Evolutionary conservation across 2,797 vertebrate species (phyloP), one percentile per base, ranked within the genome.

Genomic region (Pelodytes ibericus): DNA sequence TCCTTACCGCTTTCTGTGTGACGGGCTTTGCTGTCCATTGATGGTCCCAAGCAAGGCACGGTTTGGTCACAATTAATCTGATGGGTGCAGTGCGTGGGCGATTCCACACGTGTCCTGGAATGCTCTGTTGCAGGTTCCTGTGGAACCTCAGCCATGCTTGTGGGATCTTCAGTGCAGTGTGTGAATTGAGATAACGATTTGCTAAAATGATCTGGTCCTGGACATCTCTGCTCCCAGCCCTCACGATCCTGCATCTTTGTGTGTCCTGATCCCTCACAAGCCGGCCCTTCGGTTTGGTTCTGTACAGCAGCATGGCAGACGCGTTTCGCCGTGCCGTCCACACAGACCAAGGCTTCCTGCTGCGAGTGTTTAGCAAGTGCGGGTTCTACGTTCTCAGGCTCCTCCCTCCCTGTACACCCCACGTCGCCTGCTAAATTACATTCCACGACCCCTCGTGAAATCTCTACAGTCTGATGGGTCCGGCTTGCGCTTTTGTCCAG

Each of bases 171-270:
- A 1, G 24, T 36, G n/a, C n/a, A 10, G 13, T 74, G 67, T 67
- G 25, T 72, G 18, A n/a, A 74, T 63, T 63, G 77, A 29, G 58
- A 63, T 57, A 64, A 57, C 18, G 58, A 68, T 26, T 33, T 27
- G 26, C 16, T 56, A 58, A 41, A 57, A 69, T 47, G 60, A 69
- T 29, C 47, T 6, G 15, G 2, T 41, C 60, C 56, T 64, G 39
- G 44, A 47, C 59, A 44, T 71, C 30, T 18, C 70, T 27, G 58
- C 22, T 69, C 58, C 9, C 64, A 44, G 64, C 11, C 20, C 24
- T 22, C 16, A n/a, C n/a, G n/a, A n/a, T n/a, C n/a, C n/a, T n/a
- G n/a, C n/a, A n/a, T n/a, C n/a, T n/a, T n/a, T n/a, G n/a, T n/a
- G n/a, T n/a, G n/a, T 16, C 47, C 51, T 24, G 33, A 49, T 44